Conservation (phyloP, 2,113 vertebrate species). For the Zosterops hypoxanthus region DNA sequence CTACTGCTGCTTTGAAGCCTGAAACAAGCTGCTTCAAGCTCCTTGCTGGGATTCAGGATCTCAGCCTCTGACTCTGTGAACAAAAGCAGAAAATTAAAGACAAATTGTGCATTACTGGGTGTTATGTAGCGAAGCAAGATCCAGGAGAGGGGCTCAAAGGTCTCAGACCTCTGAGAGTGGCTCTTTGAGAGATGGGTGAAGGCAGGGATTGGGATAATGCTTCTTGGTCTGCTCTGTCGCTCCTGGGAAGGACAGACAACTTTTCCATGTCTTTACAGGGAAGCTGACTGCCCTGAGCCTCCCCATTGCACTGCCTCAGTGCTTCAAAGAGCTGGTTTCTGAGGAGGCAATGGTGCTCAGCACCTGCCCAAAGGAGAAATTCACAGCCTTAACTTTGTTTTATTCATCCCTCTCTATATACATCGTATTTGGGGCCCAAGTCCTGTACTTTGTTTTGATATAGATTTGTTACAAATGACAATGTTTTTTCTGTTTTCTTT, state of each 20-base stretch:
- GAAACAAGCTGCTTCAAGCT: accelerated
- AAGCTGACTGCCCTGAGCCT: accelerated
- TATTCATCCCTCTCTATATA: not conserved
- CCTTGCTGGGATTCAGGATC: not conserved
- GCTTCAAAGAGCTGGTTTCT: not conserved
- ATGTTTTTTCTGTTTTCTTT: not conserved
- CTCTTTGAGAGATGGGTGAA: not conserved
- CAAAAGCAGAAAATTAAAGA: not conserved
- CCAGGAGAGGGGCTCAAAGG: not conserved
- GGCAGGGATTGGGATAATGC: not conserved
- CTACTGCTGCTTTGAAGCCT: not conserved
- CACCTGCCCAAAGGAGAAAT: not conserved
- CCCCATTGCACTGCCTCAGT: not conserved
- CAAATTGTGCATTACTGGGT: not conserved
- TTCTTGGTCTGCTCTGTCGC: not conserved
- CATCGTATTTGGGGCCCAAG: not conserved
- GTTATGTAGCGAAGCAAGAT: not conserved
- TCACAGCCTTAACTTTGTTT: accelerated
- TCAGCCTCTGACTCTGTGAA: not conserved
- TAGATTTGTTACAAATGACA: not conserved
- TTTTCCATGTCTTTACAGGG: not conserved
- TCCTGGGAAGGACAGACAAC: not conserved
- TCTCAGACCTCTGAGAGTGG: not conserved
- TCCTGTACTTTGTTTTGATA: not conserved
- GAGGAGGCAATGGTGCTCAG: accelerated